phyloP scores from a whole-genome alignment of 2,113 vertebrate genomes.

The Geothlypis trichas region DNA sequence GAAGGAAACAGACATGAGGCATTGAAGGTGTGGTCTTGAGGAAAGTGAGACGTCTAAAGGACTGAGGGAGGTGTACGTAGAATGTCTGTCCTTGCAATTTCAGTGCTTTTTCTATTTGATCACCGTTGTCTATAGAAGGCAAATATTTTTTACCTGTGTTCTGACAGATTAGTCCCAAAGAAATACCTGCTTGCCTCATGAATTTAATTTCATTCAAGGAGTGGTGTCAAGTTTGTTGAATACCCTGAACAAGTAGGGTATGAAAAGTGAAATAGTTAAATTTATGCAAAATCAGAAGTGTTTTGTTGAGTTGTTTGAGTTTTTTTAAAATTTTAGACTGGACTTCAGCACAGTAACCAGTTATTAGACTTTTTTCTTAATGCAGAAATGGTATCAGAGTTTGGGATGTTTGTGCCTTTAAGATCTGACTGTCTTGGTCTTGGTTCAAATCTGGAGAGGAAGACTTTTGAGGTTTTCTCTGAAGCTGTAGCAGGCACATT shows the following conservation, averaged over 20 bases:
- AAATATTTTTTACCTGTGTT: not conserved
- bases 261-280: not conserved
- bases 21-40: not conserved
- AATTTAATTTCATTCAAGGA: not conserved
- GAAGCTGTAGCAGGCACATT: not conserved
- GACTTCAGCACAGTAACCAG: not conserved
- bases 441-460: not conserved
- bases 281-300: not conserved
- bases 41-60: not conserved
- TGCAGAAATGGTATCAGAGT: not conserved
- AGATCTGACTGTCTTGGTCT: not conserved
- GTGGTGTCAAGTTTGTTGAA: not conserved
- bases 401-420: not conserved
- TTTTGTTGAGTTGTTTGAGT: not conserved
- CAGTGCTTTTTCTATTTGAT: not conserved
- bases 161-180: not conserved
- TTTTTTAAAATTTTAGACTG: not conserved
- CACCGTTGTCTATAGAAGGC: not conserved
- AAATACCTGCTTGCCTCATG: not conserved
- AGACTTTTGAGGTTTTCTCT: not conserved
- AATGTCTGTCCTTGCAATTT: not conserved
- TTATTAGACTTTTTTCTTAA: not conserved
- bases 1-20: not conserved
- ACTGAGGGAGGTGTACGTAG: not conserved
- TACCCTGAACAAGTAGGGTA: not conserved